phyloP scores from a whole-genome alignment of 2,113 vertebrate species.

The Tonatia bakeri region DNA sequence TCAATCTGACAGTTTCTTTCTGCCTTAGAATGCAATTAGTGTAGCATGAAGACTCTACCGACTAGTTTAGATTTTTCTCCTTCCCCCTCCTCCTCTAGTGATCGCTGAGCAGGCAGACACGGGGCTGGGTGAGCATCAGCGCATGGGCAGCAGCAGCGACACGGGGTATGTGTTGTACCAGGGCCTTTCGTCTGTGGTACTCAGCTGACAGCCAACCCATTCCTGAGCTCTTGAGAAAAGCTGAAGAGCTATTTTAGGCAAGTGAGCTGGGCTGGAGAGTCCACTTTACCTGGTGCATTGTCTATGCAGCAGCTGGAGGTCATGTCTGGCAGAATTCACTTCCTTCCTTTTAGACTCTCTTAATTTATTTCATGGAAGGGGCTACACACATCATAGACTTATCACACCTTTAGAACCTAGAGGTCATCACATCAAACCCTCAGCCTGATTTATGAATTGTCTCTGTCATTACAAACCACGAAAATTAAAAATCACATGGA shows the following conservation, averaged over 20 bases:
- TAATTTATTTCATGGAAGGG: not conserved
- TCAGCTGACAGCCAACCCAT: not conserved
- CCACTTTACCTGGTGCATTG: not conserved
- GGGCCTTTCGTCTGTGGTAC: not conserved
- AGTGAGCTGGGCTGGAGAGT: not conserved
- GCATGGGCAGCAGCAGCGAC: not conserved
- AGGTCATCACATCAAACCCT: not conserved
- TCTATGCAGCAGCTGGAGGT: not conserved
- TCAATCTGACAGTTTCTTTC: not conserved
- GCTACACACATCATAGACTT: not conserved
- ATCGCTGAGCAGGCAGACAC: not conserved
- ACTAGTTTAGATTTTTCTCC: not conserved
- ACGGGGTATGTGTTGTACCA: rapidly evolving
- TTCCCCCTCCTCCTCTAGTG: not conserved
- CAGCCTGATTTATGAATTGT: not conserved
- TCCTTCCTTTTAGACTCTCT: not conserved
- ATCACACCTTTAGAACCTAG: not conserved
- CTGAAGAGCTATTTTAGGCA: not conserved
- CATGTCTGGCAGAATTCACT: not conserved
- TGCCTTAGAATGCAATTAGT: not conserved
- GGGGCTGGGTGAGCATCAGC: rapidly evolving
- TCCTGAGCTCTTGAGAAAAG: not conserved
- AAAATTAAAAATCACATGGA: not conserved
- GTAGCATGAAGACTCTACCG: not conserved
- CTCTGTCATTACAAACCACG: not conserved